phyloP scores from a whole-genome alignment of 2,797 vertebrate species.

The Gymnothorax javanicus region DNA sequence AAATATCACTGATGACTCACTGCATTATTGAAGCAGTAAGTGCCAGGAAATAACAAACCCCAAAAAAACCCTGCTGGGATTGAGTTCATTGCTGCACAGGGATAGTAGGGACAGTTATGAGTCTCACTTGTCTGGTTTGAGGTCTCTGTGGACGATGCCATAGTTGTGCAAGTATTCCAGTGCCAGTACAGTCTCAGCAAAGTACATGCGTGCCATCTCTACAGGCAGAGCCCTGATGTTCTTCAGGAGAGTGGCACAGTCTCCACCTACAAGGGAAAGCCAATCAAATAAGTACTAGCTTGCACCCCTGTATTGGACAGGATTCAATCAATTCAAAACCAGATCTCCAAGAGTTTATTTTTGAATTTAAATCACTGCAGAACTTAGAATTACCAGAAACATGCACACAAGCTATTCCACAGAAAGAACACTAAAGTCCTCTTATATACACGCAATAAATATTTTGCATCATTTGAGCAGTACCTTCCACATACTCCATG shows the following conservation, averaged over 20 bases:
- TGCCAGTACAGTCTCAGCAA: conserved; percentile 92
- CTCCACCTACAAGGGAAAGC: conserved; percentile 76
- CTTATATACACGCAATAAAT: neutral
- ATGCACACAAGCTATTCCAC: neutral
- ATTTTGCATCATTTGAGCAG: neutral
- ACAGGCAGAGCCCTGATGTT: conserved; percentile 92
- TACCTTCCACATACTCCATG: too few relatives aligned
- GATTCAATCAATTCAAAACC: neutral
- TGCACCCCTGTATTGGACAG: neutral
- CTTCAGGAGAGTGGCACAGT: conserved; percentile 94
- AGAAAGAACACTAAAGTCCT: neutral
- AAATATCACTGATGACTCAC: too few relatives aligned
- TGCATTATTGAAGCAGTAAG: too few relatives aligned
- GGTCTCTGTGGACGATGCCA: conserved; percentile 94
- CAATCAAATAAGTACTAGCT: neutral
- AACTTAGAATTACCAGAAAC: neutral
- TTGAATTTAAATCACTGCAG: neutral
- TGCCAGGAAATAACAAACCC: too few relatives aligned
- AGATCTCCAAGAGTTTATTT: neutral
- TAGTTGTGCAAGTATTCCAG: conserved; percentile 96
- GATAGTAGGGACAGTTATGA: neutral
- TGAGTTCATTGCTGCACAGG: neutral
- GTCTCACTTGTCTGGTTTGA: conserved; percentile 94
- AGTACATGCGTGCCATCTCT: conserved; percentile 95
- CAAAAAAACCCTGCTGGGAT: neutral